Base-by-base conservation (phyloP, 1,140 invertebrate genomes). In the Camponotus floridanus region DNA sequence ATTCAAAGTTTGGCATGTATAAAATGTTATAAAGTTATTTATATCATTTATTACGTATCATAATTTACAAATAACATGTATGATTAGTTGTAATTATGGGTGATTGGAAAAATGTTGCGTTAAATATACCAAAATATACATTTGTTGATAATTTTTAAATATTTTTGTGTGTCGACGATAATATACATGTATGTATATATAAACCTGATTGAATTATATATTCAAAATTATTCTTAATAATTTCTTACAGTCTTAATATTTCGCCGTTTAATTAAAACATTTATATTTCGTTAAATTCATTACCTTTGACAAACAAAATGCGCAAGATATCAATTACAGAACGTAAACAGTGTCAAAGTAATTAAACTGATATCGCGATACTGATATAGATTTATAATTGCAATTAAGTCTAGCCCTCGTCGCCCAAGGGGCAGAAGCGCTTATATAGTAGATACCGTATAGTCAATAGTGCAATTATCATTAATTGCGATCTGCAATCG, bases 401-500 rank as follows among this genome's bases (percentile, higher is more conserved):
- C 62, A 92, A 93, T 93, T 89, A 88, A 90, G 57, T 26, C 59
- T 21, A 85, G 65, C 45, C 85, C 70, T 64, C 78, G 76, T 67
- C 33, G 15, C 59, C 83, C 78, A 88, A 86, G 64, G 18, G 64
- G 76, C 64, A 71, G 21, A 62, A 76, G 7, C 57, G 80, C 31
- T 76, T 26, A 1, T 26, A 1, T 84, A 76, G 68, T 76, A 74
- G 70, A n/a, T 73, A 62, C 42, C 26, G 74, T 42, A 76, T 88
- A 86, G 65, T 55, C 87, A 88, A 91, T 90, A 87, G 90, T 86
- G 87, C 86, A 92, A 93, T 93, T 93, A 93, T 93, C 91, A 80
- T 88, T 92, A 93, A 92, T 93, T 92, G 88, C 88, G 61, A 92
- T 91, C 91, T 88, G 33, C 89, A 86, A 91, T 92, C 88, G 73